Evolutionary conservation across 2,797 vertebrate genomes (phyloP).

Genomic region (Clarias pachynema): DNA sequence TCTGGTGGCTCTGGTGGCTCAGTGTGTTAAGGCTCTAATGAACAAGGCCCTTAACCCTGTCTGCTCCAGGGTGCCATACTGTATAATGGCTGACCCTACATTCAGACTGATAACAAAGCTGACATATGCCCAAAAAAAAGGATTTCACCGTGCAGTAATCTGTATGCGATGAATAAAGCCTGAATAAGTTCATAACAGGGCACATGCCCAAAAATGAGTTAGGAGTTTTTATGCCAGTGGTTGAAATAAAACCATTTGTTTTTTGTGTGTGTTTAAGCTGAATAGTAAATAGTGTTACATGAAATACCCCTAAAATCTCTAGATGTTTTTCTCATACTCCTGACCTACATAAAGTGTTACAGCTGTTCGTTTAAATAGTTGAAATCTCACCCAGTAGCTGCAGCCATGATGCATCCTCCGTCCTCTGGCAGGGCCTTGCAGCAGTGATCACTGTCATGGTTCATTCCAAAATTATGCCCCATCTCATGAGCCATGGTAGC

Average conservation of each 20-base stretch:
- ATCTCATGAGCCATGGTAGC: constrained; percentile 97
- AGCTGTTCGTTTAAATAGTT: background rate
- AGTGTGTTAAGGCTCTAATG: too few species aligned
- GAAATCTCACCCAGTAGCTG: constrained; percentile 89
- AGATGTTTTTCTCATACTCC: background rate
- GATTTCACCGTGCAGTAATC: too few species aligned
- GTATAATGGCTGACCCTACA: too few species aligned
- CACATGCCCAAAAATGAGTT: background rate
- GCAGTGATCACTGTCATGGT: constrained; percentile 85
- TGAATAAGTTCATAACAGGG: background rate
- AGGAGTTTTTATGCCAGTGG: background rate
- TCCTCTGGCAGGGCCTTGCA: constrained; percentile 83
- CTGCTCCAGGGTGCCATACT: too few species aligned
- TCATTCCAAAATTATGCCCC: constrained; percentile 99
- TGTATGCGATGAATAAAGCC: too few species aligned
- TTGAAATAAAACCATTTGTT: background rate
- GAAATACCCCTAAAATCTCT: background rate
- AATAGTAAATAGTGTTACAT: background rate
- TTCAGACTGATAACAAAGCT: too few species aligned
- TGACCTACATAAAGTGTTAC: background rate
- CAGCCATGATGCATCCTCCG: constrained; percentile 97
- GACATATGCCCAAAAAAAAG: too few species aligned
- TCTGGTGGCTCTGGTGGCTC: too few species aligned
- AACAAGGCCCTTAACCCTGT: too few species aligned
- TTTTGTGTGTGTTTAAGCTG: background rate